These are phyloP conservation scores for Minunthozetes semirufus DNA, from an alignment of 2,888 invertebrate genomes.

Conservation along the genomic window DNA sequence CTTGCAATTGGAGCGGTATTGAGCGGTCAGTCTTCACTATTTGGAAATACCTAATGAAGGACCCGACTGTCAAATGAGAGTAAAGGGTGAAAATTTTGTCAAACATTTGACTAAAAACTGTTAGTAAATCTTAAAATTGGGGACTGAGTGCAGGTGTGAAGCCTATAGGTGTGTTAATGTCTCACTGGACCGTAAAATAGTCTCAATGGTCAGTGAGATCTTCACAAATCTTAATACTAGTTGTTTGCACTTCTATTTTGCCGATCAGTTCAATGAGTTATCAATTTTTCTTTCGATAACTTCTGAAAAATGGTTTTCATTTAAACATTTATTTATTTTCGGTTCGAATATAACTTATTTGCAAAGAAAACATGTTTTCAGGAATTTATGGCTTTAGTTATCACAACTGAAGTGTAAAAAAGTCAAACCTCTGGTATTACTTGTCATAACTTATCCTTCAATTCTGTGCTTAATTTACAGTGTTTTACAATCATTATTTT, in stretches of 20 bases:
- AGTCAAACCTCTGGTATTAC: constrained; percentile 8
- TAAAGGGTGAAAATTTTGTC: background rate
- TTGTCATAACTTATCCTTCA: background rate
- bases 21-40: background rate
- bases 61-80: background rate
- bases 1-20: background rate
- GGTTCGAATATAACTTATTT: background rate
- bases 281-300: background rate
- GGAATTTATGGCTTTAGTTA: constrained; percentile 1
- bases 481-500: constrained; percentile 5
- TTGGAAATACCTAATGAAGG: background rate
- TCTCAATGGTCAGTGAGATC: background rate
- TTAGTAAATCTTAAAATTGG: background rate
- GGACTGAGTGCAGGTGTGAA: constrained; percentile 4
- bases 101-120: constrained; percentile 15
- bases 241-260: background rate
- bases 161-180: background rate
- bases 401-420: background rate
- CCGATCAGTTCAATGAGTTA: constrained; percentile 10
- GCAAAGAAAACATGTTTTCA: constrained; percentile 9
- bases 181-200: constrained; percentile 19
- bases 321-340: constrained; percentile 1
- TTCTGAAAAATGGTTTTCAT: background rate
- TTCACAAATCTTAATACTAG: background rate
- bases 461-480: background rate